phyloP scores from a whole-genome alignment of 2,797 vertebrate species.

The Morus bassanus region DNA sequence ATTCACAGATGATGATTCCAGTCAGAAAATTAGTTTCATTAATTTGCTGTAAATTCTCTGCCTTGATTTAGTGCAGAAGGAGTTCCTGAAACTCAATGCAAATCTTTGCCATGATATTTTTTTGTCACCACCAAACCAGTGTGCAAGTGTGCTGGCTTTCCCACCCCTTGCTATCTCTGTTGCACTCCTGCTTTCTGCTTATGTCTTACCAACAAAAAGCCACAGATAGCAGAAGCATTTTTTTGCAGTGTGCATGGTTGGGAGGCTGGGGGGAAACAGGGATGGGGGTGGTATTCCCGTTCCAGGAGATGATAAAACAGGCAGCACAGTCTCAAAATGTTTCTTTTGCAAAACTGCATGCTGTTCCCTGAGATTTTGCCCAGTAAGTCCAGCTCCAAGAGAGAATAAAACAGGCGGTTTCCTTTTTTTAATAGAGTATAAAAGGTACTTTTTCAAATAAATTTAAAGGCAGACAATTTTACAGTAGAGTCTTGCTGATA shows the following conservation, averaged over 20 bases:
- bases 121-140: background rate
- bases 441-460: conserved; percentile 27
- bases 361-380: background rate
- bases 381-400: background rate
- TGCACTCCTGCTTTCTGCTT: background rate
- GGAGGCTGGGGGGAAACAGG: background rate
- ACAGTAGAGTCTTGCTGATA: conserved; percentile 32
- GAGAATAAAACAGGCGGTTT: background rate
- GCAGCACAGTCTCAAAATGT: background rate
- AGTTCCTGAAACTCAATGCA: conserved; percentile 23
- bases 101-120: background rate
- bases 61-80: conserved; percentile 67
- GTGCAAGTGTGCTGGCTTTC: background rate
- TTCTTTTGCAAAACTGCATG: background rate
- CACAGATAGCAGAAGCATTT: background rate
- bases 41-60: conserved; percentile 72
- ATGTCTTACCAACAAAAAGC: background rate
- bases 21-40: conserved; percentile 80
- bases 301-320: background rate
- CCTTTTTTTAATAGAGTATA: conserved; percentile 33
- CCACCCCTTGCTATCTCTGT: background rate
- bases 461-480: conserved; percentile 20
- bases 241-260: accelerated
- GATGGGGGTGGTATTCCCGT: background rate
- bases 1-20: conserved; percentile 75